Base-by-base conservation (phyloP, 64 coral and sea anemone species). In the Actinia equina region DNA sequence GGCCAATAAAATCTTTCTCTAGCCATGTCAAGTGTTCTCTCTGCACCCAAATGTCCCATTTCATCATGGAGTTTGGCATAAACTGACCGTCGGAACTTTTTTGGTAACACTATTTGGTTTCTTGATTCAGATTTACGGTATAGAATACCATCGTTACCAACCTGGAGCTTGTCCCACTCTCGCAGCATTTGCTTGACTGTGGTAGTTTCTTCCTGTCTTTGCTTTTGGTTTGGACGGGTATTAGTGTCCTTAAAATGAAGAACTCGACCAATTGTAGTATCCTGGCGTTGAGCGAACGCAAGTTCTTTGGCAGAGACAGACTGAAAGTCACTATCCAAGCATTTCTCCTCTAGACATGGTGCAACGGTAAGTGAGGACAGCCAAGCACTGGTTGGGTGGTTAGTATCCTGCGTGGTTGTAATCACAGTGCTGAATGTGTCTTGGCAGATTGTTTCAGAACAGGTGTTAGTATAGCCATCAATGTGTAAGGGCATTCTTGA, bases 41-140 rank as follows among this genome's bases (percentile, higher is more conserved):
- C 88, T 41, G 46, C 80, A 52, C 80, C 88, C 0, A 89, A 43
- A 54, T 89, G 88, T 46, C 88, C 88, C 88, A 89, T 89, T 10
- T 89, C 59, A 0, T 89, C 88, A 55, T 89, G 88, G 6, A 83
- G 49, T 89, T 89, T 59, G 23, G 26, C 43, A 44, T 67, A 83
- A 15, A 89, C 41, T 10, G 58, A 42, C 19, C 58, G 6, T 16
- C 30, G 82, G 55, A 84, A n/a, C 58, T 84, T 84, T n/a, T 52
- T 56, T 55, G 82, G 82, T 59, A 84, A 52, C 26, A 84, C 82
- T 23, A 84, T 41, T 58, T 84, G 82, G 52, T 59, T 56, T 22
- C n/a, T 56, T n/a, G 82, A 37, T 17, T 52, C 82, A 30, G 49
- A 41, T 8, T 9, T 49, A 51, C 81, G 81, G 13, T 58, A 58